Conservation (phyloP, 1,140 invertebrate genomes). For the Drusus annulatus region DNA sequence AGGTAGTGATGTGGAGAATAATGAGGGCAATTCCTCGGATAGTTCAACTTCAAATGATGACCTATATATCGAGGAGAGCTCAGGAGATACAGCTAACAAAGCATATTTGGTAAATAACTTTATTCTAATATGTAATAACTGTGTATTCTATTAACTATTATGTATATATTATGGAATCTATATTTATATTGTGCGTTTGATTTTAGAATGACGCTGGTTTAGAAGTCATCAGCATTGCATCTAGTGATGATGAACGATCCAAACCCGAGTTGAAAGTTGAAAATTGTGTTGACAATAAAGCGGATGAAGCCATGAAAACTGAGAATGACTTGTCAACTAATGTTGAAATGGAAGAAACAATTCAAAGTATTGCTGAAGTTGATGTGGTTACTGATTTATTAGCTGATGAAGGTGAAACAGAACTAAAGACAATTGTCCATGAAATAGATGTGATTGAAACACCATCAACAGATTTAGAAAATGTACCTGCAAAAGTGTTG, state of each 20-base stretch:
- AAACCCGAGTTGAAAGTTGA: constrained; percentile 16
- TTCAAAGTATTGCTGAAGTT: neutral
- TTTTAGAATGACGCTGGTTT: constrained; percentile 26
- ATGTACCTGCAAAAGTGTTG: neutral
- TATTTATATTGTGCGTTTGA: constrained; percentile 30
- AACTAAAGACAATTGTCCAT: neutral
- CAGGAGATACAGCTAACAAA: constrained; percentile 45
- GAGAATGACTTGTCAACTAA: neutral
- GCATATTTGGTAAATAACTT: constrained; percentile 47
- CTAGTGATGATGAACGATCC: constrained; percentile 35
- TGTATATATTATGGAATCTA: neutral
- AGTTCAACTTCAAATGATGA: constrained; percentile 10
- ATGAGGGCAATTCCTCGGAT: constrained; percentile 49
- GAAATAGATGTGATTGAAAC: neutral
- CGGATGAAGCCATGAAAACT: neutral
- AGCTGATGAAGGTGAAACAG: neutral
- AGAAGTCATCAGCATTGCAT: constrained; percentile 36
- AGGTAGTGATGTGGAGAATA: constrained; percentile 33
- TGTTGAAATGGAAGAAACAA: neutral
- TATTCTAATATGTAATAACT: neutral
- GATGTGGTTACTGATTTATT: neutral
- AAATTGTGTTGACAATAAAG: neutral
- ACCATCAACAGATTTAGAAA: neutral
- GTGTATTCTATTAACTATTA: neutral
- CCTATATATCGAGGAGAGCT: constrained; percentile 45